Evolutionary conservation across 2,113 vertebrate species (phyloP).

Genomic region (Morphnarchus princeps): DNA sequence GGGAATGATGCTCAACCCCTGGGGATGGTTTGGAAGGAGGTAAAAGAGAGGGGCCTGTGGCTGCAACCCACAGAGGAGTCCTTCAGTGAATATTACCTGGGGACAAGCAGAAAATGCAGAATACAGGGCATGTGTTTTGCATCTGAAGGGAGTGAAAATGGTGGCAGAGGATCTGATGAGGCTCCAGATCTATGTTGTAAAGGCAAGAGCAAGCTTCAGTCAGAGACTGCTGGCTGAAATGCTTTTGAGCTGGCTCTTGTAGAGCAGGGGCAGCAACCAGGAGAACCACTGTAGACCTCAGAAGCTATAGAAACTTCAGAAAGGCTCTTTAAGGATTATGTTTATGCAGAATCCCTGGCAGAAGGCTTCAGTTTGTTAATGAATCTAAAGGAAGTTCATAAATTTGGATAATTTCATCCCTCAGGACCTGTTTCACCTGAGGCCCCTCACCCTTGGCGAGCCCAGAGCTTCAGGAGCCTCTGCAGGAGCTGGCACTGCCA

Average conservation of each 20-base stretch:
- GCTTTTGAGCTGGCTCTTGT: background rate
- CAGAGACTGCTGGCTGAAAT: background rate
- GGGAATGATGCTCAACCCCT: background rate
- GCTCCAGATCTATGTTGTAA: background rate
- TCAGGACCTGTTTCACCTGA: background rate
- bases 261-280: background rate
- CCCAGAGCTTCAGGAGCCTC: background rate
- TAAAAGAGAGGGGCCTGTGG: background rate
- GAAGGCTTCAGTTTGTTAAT: background rate
- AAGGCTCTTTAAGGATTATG: background rate
- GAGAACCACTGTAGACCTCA: background rate
- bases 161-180: background rate
- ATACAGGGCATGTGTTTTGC: background rate
- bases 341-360: background rate
- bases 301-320: background rate
- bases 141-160: background rate
- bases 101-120: background rate
- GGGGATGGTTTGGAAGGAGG: background rate
- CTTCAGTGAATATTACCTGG: background rate
- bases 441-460: background rate
- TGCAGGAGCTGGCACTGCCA: background rate
- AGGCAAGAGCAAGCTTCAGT: background rate
- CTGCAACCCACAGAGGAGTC: background rate
- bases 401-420: background rate
- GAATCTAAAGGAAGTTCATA: background rate